Conservation (phyloP, 2,113 vertebrate genomes). For the Onychostoma macrolepis region DNA sequence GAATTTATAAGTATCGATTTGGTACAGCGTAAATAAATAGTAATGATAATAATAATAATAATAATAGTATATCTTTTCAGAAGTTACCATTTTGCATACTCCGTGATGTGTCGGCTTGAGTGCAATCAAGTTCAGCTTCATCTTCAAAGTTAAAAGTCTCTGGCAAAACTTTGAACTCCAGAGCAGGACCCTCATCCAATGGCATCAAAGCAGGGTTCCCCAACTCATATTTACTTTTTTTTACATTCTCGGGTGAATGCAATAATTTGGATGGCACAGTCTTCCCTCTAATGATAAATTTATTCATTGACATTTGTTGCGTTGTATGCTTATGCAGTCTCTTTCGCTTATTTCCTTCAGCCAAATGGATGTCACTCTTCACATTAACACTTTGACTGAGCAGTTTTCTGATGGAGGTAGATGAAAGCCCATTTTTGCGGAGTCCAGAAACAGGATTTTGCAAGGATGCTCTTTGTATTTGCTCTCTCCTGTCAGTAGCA, state of each 20-base stretch:
- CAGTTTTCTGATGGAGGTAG: not conserved
- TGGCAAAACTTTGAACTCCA: conserved; percentile 69
- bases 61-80: not conserved
- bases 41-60: not conserved
- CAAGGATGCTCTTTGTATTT: not conserved
- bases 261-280: not conserved
- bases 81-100: conserved; percentile 57
- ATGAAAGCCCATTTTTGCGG: not conserved
- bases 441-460: not conserved
- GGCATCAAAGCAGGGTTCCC: not conserved
- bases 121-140: not conserved
- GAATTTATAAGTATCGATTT: not conserved
- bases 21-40: not conserved
- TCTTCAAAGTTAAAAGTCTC: conserved; percentile 65
- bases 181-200: conserved; percentile 24
- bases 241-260: not conserved
- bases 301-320: conserved; percentile 22
- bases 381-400: not conserved
- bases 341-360: not conserved
- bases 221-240: not conserved
- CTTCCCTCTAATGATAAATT: not conserved
- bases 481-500: not conserved
- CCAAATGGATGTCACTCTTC: not conserved
- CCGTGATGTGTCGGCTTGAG: not conserved
- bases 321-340: not conserved